A percentile compares a stretch with the other conserved stretches of the same genome.
Evolutionary conservation across 2,797 vertebrate genomes (phyloP).

Genomic region (Diplodus sargus): DNA sequence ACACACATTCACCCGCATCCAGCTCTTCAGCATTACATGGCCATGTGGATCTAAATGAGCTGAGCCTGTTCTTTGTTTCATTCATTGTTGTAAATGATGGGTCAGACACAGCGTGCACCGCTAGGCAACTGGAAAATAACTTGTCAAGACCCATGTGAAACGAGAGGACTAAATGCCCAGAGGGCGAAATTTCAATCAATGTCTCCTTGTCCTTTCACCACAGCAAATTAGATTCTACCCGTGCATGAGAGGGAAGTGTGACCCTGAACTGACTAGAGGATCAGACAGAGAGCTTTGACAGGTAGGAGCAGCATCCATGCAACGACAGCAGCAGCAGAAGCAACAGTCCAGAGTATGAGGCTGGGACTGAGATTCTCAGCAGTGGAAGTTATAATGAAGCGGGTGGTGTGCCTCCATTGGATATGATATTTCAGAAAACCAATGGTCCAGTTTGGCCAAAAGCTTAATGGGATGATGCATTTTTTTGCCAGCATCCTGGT

Average conservation of each 20-base stretch:
- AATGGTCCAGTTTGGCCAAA: neutral
- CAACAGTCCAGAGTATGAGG: conserved; percentile 37
- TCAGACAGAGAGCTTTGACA: conserved; percentile 76
- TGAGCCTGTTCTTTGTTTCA: conserved; percentile 50
- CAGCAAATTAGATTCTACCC: conserved; percentile 86
- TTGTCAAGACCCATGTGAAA: conserved; percentile 84
- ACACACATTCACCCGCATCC: neutral
- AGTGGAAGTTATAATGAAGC: neutral
- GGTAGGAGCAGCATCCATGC: conserved; percentile 69
- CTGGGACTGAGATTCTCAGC: conserved; percentile 18
- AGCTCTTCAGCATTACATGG: conserved; percentile 17
- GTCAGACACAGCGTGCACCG: conserved; percentile 74
- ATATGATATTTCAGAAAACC: neutral
- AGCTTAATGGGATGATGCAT: neutral
- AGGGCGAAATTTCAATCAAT: conserved; percentile 87
- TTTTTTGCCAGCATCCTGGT: conserved; percentile 10
- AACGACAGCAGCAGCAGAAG: conserved; percentile 25
- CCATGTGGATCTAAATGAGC: conserved; percentile 41
- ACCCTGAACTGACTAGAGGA: conserved; percentile 85
- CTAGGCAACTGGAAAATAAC: conserved; percentile 81
- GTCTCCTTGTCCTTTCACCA: conserved; percentile 88
- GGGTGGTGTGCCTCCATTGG: neutral
- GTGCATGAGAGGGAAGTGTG: conserved; percentile 82
- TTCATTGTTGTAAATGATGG: conserved; percentile 76
- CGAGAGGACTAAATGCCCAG: conserved; percentile 80